Percentiles rank a stretch among this genome's conserved stretches.
These are phyloP conservation scores for Umimayanthus kanabou DNA, from an alignment of 92 coral and sea anemone genomes.

Conservation along the genomic window DNA sequence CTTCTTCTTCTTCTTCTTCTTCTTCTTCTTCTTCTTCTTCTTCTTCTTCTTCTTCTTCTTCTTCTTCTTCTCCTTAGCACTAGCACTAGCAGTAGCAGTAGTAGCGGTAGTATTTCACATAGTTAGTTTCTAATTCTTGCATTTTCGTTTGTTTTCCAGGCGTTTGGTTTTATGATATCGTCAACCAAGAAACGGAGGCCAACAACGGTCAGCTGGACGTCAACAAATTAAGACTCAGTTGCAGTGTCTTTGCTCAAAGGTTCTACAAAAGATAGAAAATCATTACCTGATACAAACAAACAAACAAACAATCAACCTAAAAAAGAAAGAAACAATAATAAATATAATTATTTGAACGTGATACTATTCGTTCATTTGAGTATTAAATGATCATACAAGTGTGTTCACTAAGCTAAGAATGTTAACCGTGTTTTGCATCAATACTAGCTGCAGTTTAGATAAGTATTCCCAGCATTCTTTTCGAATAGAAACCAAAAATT, in stretches of 20 bases:
- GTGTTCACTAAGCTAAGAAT: background rate
- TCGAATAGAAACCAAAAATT: no score
- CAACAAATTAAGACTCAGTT: conserved; percentile 34
- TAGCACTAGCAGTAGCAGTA: no score
- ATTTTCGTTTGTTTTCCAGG: conserved; percentile 13
- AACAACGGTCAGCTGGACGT: conserved; percentile 11
- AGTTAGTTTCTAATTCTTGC: background rate
- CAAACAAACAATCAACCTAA: background rate
- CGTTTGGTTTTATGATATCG: conserved; percentile 33
- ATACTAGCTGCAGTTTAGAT: no score
- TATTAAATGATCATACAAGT: background rate
- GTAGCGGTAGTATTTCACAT: background rate
- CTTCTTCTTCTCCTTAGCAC: no score
- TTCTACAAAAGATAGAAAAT: conserved; percentile 24
- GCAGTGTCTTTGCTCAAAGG: conserved; percentile 40
- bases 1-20: no score
- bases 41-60: no score
- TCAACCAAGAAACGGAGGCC: conserved; percentile 27
- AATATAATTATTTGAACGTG: background rate
- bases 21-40: no score
- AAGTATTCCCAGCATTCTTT: no score
- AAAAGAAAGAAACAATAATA: background rate
- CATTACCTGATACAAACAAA: background rate
- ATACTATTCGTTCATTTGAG: background rate
- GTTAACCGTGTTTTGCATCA: no score